Evolutionary conservation across 2,797 vertebrate genomes (phyloP).

Genomic region (Chaenodraco wilsoni): DNA sequence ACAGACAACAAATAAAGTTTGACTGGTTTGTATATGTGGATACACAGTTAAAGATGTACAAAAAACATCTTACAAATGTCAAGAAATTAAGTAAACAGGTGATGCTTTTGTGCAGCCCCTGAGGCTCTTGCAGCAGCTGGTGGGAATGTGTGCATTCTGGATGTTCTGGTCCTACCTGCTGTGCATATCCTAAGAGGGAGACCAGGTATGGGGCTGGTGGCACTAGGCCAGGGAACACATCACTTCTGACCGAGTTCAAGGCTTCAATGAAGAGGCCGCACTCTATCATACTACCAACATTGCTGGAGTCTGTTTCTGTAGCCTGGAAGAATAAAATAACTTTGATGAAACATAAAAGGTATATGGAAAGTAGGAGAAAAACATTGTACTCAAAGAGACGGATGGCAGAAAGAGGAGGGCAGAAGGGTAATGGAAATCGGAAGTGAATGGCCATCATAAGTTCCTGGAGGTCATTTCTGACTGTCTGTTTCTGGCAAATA

Average conservation of each 20-base stretch:
- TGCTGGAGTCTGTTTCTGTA: slow-evolving; percentile 64
- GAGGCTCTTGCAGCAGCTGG: slow-evolving; percentile 21
- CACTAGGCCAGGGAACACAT: slow-evolving; percentile 78
- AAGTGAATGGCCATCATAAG: slow-evolving; percentile 59
- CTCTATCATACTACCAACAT: slow-evolving; percentile 73
- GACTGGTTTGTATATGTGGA: no score
- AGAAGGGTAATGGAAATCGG: slow-evolving; percentile 76
- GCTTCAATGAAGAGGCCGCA: slow-evolving; percentile 75
- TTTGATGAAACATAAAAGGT: slow-evolving; percentile 45
- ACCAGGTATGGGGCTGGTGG: slow-evolving; percentile 86
- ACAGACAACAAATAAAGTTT: no score
- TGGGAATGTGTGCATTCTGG: slow-evolving; percentile 21
- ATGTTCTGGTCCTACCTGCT: slow-evolving; percentile 84
- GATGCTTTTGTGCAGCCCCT: slow-evolving; percentile 6
- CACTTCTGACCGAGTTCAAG: slow-evolving; percentile 69
- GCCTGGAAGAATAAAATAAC: slow-evolving; percentile 67
- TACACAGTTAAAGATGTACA: neutral
- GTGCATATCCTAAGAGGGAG: slow-evolving; percentile 85
- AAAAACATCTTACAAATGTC: neutral
- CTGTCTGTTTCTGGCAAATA: slow-evolving; percentile 71
- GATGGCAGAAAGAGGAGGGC: slow-evolving; percentile 48
- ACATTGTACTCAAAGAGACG: slow-evolving; percentile 48
- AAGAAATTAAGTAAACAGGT: slow-evolving; percentile 1
- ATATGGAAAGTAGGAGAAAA: slow-evolving; percentile 50
- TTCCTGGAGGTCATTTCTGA: slow-evolving; percentile 70